Conservation (phyloP, 2,113 vertebrate species). For the Coregonus clupeaformis region DNA sequence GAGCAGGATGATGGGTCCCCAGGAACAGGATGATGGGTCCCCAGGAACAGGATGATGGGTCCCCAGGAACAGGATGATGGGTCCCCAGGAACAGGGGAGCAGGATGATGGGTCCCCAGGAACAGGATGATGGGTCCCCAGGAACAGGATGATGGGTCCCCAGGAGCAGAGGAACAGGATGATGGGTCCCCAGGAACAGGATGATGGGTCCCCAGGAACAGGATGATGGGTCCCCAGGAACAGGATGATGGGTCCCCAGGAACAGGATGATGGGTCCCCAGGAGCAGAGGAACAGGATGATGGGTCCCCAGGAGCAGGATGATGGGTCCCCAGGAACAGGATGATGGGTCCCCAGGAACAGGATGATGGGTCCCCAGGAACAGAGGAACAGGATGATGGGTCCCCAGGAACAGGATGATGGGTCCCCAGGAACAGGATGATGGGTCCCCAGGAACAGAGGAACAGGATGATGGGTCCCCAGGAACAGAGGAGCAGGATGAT, state of each 20-base stretch:
- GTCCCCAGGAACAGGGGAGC: no score
- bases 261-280: not conserved
- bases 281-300: not conserved
- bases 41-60: not conserved
- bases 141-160: not conserved
- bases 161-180: not conserved
- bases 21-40: not conserved
- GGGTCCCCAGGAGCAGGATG: no score
- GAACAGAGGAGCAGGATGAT: not conserved
- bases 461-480: not conserved
- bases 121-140: not conserved
- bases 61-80: not conserved
- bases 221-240: not conserved
- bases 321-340: not conserved
- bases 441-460: no score
- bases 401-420: not conserved
- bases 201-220: not conserved
- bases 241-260: not conserved
- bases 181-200: not conserved
- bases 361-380: no score
- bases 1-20: not conserved
- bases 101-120: not conserved
- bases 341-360: not conserved
- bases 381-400: not conserved
- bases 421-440: not conserved